These are phyloP conservation scores for Metridium senile DNA, from an alignment of 92 coral and sea anemone genomes.

Conservation along the genomic window DNA sequence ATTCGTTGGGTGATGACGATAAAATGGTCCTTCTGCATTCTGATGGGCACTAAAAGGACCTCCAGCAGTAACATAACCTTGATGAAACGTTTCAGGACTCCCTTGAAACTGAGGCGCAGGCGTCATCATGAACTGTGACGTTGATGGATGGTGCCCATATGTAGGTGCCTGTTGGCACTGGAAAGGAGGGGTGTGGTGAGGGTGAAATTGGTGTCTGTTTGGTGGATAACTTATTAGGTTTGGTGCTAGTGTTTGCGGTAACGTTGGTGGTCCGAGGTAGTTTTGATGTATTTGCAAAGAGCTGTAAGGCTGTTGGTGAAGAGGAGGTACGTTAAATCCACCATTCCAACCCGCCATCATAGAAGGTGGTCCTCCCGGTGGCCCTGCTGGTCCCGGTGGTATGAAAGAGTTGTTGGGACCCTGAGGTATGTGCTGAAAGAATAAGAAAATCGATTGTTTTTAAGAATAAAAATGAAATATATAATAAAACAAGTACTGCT, in stretches of 20 bases:
- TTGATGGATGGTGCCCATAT: constrained; percentile 24
- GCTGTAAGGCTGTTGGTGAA: background rate
- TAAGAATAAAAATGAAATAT: too few relatives aligned
- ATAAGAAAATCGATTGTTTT: too few relatives aligned
- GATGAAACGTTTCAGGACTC: constrained; percentile 25
- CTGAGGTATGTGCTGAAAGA: constrained; percentile 6
- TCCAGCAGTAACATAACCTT: constrained; percentile 23
- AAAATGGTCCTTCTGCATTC: background rate
- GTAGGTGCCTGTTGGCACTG: constrained; percentile 19
- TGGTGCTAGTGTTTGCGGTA: background rate
- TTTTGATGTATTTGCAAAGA: background rate
- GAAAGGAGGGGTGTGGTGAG: background rate
- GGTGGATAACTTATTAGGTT: background rate
- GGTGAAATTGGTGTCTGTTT: constrained; percentile 4
- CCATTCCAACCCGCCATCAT: constrained; percentile 9
- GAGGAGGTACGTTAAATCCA: background rate
- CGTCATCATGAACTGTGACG: constrained; percentile 24
- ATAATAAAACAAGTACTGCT: too few relatives aligned
- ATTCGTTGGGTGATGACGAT: background rate
- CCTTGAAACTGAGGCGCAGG: constrained; percentile 25
- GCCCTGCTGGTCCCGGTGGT: background rate
- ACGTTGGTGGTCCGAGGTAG: background rate
- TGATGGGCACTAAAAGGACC: constrained; percentile 27
- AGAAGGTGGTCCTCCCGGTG: background rate
- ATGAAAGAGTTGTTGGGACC: background rate